These are phyloP conservation scores for Mythimna ferrago DNA, from an alignment of 2,888 invertebrate genomes.

Conservation along the genomic window DNA sequence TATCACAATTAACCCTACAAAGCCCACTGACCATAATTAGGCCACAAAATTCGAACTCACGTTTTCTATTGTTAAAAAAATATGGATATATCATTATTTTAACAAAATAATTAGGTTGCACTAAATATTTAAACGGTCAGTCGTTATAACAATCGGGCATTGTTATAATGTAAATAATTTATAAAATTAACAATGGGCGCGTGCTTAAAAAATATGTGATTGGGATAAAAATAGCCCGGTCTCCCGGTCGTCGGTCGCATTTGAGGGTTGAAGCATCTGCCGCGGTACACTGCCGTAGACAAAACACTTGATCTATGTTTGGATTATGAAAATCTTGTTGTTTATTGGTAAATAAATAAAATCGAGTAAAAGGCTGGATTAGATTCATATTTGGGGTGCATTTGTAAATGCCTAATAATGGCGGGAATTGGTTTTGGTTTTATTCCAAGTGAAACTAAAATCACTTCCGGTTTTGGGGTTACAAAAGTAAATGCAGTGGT, in stretches of 20 bases:
- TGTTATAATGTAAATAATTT: constrained; percentile 79
- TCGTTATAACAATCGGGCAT: constrained; percentile 73
- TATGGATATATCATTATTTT: constrained; percentile 81
- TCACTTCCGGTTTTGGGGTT: not conserved
- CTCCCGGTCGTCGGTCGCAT: constrained; percentile 2
- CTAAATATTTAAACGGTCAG: constrained; percentile 81
- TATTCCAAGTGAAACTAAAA: not conserved
- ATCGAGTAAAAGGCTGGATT: constrained; percentile 29
- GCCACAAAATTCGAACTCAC: constrained; percentile 70
- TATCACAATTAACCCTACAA: constrained; percentile 63
- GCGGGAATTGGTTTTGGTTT: not conserved
- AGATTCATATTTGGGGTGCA: constrained; percentile 33
- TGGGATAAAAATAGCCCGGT: constrained; percentile 71
- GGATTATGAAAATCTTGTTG: constrained; percentile 57
- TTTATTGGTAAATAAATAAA: constrained; percentile 64
- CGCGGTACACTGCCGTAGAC: constrained; percentile 38
- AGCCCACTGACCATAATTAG: constrained; percentile 71
- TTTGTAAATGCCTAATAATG: constrained; percentile 18
- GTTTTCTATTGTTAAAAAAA: constrained; percentile 68
- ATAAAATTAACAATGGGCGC: constrained; percentile 80
- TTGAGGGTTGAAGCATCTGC: constrained; percentile 79
- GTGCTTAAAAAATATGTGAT: constrained; percentile 77
- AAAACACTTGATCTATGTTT: constrained; percentile 60
- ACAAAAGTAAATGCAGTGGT: not conserved
- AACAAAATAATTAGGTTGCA: constrained; percentile 84